Percentiles rank a stretch among this genome's conserved stretches.
These are phyloP conservation scores for Eilema griseolum DNA, from an alignment of 2,888 invertebrate species.

Conservation along the genomic window DNA sequence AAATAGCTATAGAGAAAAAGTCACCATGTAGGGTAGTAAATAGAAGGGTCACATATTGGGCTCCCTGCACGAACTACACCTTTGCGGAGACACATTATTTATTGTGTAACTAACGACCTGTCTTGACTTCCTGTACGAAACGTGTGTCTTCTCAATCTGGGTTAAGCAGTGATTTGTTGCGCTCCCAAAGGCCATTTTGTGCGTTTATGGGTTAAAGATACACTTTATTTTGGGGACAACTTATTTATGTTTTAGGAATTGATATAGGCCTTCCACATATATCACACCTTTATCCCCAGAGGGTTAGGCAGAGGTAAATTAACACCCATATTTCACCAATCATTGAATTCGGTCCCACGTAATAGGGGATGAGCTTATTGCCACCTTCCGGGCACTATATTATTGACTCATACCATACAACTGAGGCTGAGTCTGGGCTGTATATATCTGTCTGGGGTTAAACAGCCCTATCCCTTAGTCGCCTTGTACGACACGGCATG, in stretches of 20 bases:
- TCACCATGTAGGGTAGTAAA: background rate
- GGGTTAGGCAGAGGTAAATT: no score
- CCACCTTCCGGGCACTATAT: no score
- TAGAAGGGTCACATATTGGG: conserved; percentile 5
- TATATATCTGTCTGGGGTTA: no score
- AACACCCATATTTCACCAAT: no score
- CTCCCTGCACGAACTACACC: background rate
- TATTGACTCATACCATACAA: no score
- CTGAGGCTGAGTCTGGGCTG: no score
- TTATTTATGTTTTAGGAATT: background rate
- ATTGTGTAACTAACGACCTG: conserved; percentile 15
- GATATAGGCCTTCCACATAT: no score
- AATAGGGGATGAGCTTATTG: no score
- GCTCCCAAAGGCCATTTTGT: background rate
- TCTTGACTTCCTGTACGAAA: background rate
- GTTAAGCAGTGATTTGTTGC: conserved; percentile 10
- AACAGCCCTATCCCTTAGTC: no score
- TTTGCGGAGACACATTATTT: conserved; percentile 20
- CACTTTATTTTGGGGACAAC: background rate
- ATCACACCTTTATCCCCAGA: no score
- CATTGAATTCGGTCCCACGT: no score
- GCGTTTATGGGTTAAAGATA: background rate
- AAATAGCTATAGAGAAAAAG: background rate
- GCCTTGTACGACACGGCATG: no score
- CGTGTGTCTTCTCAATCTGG: conserved; percentile 18